Conservation (phyloP, 2,888 invertebrate species). For the Amaurobius ferox region DNA sequence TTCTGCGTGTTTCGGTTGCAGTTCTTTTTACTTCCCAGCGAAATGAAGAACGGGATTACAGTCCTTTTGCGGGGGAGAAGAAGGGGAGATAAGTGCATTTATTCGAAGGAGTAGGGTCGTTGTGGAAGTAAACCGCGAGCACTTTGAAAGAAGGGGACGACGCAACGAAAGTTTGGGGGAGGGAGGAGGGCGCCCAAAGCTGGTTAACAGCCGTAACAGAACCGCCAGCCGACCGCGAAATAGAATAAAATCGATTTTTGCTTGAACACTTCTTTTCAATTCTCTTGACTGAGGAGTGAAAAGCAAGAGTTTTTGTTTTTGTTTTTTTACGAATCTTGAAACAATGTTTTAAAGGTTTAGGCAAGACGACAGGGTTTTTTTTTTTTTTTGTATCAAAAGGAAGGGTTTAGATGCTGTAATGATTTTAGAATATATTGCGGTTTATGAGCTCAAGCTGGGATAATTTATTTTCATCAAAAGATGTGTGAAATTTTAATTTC, state of each 20-base stretch:
- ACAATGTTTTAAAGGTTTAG: constrained; percentile 65
- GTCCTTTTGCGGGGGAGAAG: constrained; percentile 35
- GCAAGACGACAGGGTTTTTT: constrained; percentile 25
- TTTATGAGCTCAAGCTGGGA: too few relatives aligned
- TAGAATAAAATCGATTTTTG: constrained; percentile 73
- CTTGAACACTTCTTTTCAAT: constrained; percentile 68
- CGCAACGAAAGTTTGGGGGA: constrained; percentile 15
- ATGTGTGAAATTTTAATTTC: too few relatives aligned
- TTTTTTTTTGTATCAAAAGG: not conserved
- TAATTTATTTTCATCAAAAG: too few relatives aligned
- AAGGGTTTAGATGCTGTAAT: constrained; percentile 10
- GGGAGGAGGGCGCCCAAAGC: constrained; percentile 50
- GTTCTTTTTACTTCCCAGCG: constrained; percentile 13
- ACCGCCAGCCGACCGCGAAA: constrained; percentile 69
- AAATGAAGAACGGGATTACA: constrained; percentile 61
- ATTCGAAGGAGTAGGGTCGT: constrained; percentile 31
- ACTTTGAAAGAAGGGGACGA: constrained; percentile 33
- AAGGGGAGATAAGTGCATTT: constrained; percentile 60
- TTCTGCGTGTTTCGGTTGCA: constrained; percentile 5
- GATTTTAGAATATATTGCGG: not conserved
- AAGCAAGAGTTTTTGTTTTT: constrained; percentile 35
- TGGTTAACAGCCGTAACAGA: constrained; percentile 72
- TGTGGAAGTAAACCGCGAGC: constrained; percentile 52
- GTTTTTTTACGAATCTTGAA: constrained; percentile 45
- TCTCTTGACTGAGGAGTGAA: constrained; percentile 53